These are phyloP conservation scores for Brachynemurus nebulosus DNA, from an alignment of 2,888 invertebrate genomes.

Conservation along the genomic window DNA sequence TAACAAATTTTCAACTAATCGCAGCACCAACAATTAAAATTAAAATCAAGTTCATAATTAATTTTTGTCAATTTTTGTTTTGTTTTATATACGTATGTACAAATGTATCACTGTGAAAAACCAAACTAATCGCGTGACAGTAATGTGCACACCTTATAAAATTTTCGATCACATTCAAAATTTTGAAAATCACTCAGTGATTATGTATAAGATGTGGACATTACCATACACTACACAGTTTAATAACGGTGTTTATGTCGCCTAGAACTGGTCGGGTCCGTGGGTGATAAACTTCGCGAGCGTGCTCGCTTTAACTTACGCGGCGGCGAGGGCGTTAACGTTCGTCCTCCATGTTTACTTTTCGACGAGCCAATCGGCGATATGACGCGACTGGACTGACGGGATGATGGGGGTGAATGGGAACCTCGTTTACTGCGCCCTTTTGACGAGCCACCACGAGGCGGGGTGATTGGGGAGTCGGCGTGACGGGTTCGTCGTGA, in stretches of 20 bases:
- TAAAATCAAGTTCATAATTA: too few species aligned
- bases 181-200: too few species aligned
- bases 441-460: not conserved
- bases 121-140: too few species aligned
- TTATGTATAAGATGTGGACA: too few species aligned
- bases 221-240: too few species aligned
- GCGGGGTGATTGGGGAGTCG: slow-evolving; percentile 1
- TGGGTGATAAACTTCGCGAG: not conserved
- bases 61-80: too few species aligned
- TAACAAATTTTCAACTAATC: too few species aligned
- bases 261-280: not conserved
- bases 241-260: slow-evolving; percentile 5
- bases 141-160: too few species aligned
- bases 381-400: not conserved
- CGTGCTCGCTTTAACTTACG: slow-evolving; percentile 1
- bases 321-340: not conserved
- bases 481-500: not conserved
- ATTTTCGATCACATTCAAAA: too few species aligned
- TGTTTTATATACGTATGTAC: too few species aligned
- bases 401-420: not conserved
- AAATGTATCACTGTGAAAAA: too few species aligned
- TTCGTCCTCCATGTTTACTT: not conserved
- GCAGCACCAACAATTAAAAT: too few species aligned
- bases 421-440: not conserved
- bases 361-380: not conserved